Evolutionary conservation across 2,797 vertebrate genomes (phyloP), one percentile per base, ranked within the genome.

Genomic region (Todus mexicanus): DNA sequence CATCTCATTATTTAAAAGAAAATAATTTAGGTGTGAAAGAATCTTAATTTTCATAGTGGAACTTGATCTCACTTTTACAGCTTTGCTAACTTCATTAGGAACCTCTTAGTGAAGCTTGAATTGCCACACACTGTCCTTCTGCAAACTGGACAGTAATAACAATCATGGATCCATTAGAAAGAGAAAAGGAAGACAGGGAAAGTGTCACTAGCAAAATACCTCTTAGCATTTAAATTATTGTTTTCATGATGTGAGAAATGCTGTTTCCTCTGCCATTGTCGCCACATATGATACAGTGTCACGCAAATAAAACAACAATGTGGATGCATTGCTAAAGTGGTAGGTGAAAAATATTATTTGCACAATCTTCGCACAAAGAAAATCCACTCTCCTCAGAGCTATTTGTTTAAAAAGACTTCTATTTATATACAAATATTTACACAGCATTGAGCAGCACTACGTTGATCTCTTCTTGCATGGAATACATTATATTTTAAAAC

Each of bases 61-160:
- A 93, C 94, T 48, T 93, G 51, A 94, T 93, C 89, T 89, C 83
- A 87, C 29, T 92, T n/a, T 92, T 48, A 79, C 45, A 88, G 90
- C 63, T 93, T 93, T 90, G 84, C 93, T 88, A 95, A 96, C 93
- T 93, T 92, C 60, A 78, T 92, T 93, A 96, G 73, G 89, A 96
- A 92, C 31, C 54, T 72, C 64, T 93, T 51, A 74, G 64, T 29
- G 68, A 94, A 93, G 72, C 6, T 4, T 26, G 59, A 95, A 59
- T 73, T 86, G 56, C 86, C 31, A 50, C 37, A 61, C 38, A n/a
- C 35, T 22, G 11, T 48, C 72, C 90, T 93, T 71, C 90, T 74
- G 71, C 50, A 89, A 79, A 50, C n/a, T 65, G 70, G 75, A 91
- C 86, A 92, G 56, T 22, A 19, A 51, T 68, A 92, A 92, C 94